phyloP scores from a whole-genome alignment of 1,140 invertebrate genomes.

The Drusus annulatus region DNA sequence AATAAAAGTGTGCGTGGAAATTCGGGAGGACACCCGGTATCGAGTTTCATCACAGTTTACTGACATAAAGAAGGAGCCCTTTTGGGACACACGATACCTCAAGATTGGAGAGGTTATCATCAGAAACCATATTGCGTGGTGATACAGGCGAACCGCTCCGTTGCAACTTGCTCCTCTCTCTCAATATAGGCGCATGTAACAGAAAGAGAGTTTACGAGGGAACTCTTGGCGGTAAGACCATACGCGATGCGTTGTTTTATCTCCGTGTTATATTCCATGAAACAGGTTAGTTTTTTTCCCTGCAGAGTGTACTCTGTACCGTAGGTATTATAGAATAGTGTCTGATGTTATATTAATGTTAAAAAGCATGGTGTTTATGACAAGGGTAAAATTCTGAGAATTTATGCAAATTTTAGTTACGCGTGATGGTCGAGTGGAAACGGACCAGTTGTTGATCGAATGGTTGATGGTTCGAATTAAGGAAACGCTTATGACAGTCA shows the following conservation, averaged over 20 bases:
- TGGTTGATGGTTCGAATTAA: no score
- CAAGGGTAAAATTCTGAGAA: no score
- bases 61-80: neutral
- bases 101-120: neutral
- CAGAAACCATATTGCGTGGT: conserved; percentile 12
- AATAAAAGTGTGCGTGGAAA: conserved; percentile 23
- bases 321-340: no score
- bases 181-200: neutral
- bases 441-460: no score
- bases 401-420: no score
- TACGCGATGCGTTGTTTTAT: neutral
- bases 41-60: conserved; percentile 37
- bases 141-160: no score
- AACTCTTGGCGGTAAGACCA: neutral
- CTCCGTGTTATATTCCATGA: neutral
- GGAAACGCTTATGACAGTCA: no score
- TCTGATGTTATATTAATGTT: no score
- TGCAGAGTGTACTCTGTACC: neutral
- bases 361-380: no score
- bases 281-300: neutral
- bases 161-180: no score
- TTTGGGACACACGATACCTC: conserved; percentile 18
- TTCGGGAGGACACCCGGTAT: conserved; percentile 22
- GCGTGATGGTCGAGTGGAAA: no score
- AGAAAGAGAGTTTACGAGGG: neutral